phyloP scores from a whole-genome alignment of 1,140 invertebrate genomes.

The Orchesella cincta region DNA sequence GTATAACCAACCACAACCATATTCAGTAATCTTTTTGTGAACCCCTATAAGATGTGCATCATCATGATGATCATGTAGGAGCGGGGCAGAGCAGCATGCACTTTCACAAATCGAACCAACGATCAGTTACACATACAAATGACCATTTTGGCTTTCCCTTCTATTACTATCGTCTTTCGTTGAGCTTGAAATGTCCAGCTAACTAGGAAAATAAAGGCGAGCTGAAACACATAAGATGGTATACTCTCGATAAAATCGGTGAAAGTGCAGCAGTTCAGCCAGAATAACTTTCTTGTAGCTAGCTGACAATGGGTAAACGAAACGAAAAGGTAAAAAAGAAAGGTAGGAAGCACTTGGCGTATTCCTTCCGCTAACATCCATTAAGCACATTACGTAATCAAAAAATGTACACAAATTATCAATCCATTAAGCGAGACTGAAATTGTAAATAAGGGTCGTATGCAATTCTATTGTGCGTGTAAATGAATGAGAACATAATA shows the following conservation, averaged over 20 bases:
- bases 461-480: too few species aligned
- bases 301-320: too few species aligned
- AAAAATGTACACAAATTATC: constrained; percentile 9
- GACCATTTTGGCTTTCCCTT: constrained; percentile 2
- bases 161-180: background rate
- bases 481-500: background rate
- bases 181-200: too few species aligned
- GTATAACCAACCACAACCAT: background rate
- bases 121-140: constrained; percentile 47
- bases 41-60: background rate
- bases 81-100: too few species aligned
- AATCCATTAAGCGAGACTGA: constrained; percentile 27
- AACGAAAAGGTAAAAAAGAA: background rate
- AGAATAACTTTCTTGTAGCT: too few species aligned
- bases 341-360: constrained; percentile 16
- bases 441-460: too few species aligned
- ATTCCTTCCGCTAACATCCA: constrained; percentile 29
- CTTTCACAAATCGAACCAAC: constrained; percentile 45
- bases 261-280: background rate
- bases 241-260: too few species aligned
- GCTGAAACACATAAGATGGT: too few species aligned
- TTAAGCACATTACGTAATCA: constrained; percentile 30
- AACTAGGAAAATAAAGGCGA: too few species aligned
- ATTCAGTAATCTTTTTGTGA: background rate
- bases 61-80: background rate